Conservation (phyloP, 2,797 vertebrate genomes). For the Microhierax caerulescens region DNA sequence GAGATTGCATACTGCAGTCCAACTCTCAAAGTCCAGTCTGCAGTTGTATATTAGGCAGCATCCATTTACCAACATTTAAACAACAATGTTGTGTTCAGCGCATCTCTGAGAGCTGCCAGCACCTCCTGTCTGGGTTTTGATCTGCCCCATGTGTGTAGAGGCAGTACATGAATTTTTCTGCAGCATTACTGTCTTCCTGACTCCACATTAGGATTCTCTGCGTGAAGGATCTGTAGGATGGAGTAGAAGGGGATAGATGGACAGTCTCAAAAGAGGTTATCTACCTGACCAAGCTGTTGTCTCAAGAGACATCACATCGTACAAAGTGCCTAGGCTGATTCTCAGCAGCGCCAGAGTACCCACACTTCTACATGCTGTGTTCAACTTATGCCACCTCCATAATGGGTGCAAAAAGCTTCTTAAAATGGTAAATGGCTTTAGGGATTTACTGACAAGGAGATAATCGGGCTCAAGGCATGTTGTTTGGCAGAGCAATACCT, state of each 20-base stretch:
- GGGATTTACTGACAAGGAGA: background rate
- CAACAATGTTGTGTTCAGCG: background rate
- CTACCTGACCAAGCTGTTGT: background rate
- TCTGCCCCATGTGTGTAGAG: background rate
- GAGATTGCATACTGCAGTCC: background rate
- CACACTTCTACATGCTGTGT: background rate
- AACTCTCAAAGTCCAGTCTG: background rate
- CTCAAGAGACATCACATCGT: fast-evolving
- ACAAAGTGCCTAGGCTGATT: background rate
- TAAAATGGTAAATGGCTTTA: background rate
- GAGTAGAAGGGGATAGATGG: background rate
- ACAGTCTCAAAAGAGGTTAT: background rate
- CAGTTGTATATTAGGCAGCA: background rate
- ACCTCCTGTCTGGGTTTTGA: background rate
- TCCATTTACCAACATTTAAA: background rate
- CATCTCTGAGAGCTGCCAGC: background rate
- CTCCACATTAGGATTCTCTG: background rate
- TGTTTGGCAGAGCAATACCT: background rate
- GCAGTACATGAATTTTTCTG: background rate
- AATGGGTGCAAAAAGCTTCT: background rate
- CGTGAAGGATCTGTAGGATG: background rate
- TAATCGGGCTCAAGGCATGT: background rate
- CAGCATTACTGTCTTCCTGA: background rate
- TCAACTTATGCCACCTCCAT: background rate
- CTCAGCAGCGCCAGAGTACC: background rate